Percentiles rank a stretch among this genome's conserved stretches.
phyloP scores from a whole-genome alignment of 2,888 invertebrate species.

The Poecilus cupreus region DNA sequence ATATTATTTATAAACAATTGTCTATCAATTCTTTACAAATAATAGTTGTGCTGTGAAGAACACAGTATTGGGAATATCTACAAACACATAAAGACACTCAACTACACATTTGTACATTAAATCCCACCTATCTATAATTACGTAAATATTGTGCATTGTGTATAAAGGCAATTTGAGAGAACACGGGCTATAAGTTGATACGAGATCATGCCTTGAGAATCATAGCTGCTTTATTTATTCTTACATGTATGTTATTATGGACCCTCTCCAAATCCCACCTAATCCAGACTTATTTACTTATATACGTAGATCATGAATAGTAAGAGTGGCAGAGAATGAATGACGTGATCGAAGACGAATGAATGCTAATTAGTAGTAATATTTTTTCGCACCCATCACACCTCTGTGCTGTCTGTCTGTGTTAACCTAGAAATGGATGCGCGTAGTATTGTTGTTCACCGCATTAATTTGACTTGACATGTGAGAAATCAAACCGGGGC shows the following conservation, averaged over 20 bases:
- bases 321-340: background rate
- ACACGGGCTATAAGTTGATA: constrained; percentile 46
- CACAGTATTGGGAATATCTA: background rate
- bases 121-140: constrained; percentile 31
- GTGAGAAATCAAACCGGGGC: constrained; percentile 43
- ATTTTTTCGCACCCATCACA: constrained; percentile 16
- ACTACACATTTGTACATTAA: constrained; percentile 25
- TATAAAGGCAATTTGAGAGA: constrained; percentile 26
- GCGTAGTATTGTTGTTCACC: constrained; percentile 36
- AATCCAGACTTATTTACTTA: background rate
- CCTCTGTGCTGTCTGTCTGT: constrained; percentile 32
- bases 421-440: constrained; percentile 24
- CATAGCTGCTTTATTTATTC: constrained; percentile 49
- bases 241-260: background rate
- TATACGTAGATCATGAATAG: constrained; percentile 20
- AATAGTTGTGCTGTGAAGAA: background rate
- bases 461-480: constrained; percentile 43
- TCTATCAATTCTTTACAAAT: background rate
- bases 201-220: constrained; percentile 42
- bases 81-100: background rate
- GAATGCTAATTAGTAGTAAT: background rate
- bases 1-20: background rate
- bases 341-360: background rate
- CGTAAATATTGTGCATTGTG: constrained; percentile 33
- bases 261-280: constrained; percentile 13